phyloP scores from a whole-genome alignment of 1,140 invertebrate genomes.

The Drosophila rufa region DNA sequence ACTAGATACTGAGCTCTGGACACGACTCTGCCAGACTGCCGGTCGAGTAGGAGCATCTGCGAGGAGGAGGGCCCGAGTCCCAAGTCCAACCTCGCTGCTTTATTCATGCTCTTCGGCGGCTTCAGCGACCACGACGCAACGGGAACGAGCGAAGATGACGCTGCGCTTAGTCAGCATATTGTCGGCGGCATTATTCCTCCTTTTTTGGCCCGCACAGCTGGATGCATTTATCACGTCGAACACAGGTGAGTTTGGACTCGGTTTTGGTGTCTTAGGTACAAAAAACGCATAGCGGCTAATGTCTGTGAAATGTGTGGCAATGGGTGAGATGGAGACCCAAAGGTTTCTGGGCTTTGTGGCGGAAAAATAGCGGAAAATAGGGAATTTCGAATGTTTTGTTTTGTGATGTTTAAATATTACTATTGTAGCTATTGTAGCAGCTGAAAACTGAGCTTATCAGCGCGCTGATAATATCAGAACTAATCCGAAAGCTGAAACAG shows the following conservation, averaged over 20 bases:
- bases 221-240: slow-evolving; percentile 80
- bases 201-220: slow-evolving; percentile 76
- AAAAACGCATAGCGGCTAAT: slow-evolving; percentile 10
- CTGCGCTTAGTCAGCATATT: slow-evolving; percentile 80
- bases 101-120: slow-evolving; percentile 65
- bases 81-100: slow-evolving; percentile 42
- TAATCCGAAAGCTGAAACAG: too few species aligned
- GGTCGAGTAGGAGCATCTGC: slow-evolving; percentile 43
- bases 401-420: background rate
- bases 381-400: background rate
- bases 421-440: too few species aligned
- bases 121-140: slow-evolving; percentile 30
- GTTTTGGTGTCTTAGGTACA: slow-evolving; percentile 6
- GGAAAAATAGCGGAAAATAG: slow-evolving; percentile 14
- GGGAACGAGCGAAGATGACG: slow-evolving; percentile 67
- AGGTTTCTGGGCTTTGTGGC: background rate
- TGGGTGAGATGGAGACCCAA: slow-evolving; percentile 16
- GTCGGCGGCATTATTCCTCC: slow-evolving; percentile 63
- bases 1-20: slow-evolving; percentile 8
- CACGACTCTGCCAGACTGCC: slow-evolving; percentile 7
- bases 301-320: slow-evolving; percentile 34
- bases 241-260: slow-evolving; percentile 58
- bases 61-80: slow-evolving; percentile 12
- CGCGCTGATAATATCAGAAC: too few species aligned
- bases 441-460: too few species aligned